These are phyloP conservation scores for Epinotia nisella DNA, from an alignment of 2,888 invertebrate genomes.

Conservation along the genomic window DNA sequence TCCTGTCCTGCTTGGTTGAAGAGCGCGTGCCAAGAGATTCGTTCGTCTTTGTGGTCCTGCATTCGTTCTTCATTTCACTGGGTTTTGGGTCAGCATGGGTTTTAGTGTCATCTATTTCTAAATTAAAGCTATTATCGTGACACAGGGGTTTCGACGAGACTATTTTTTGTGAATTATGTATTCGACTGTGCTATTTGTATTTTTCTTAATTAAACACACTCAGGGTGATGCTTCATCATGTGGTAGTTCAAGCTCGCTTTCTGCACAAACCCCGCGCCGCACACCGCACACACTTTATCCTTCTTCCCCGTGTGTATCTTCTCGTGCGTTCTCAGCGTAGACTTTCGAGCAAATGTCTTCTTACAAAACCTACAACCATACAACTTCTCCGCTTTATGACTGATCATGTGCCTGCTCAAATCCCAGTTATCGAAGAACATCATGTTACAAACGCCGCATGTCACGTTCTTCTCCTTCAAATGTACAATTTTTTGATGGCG, in stretches of 20 bases:
- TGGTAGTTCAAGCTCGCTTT: conserved; percentile 55
- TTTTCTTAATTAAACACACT: conserved; percentile 10
- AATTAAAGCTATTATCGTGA: too few relatives aligned
- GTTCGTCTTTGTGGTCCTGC: too few relatives aligned
- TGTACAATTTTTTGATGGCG: conserved; percentile 12
- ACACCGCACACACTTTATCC: conserved; percentile 49
- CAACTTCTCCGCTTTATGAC: conserved; percentile 52
- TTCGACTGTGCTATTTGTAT: too few relatives aligned
- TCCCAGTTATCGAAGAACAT: neutral
- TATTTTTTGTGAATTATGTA: too few relatives aligned
- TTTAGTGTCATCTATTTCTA: too few relatives aligned
- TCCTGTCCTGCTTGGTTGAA: too few relatives aligned
- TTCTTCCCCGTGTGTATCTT: conserved; percentile 51
- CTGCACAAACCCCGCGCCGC: conserved; percentile 54
- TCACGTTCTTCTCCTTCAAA: conserved; percentile 22
- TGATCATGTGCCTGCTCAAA: conserved; percentile 46
- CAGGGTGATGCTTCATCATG: conserved; percentile 52
- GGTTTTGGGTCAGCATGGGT: too few relatives aligned
- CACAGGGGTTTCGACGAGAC: too few relatives aligned
- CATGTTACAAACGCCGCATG: conserved; percentile 18
- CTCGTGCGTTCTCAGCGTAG: conserved; percentile 47
- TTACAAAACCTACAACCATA: conserved; percentile 57
- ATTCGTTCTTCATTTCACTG: too few relatives aligned
- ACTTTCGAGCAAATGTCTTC: conserved; percentile 53
- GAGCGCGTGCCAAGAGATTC: too few relatives aligned